phyloP scores from a whole-genome alignment of 2,888 invertebrate species.

The Sabatieria punctata region DNA sequence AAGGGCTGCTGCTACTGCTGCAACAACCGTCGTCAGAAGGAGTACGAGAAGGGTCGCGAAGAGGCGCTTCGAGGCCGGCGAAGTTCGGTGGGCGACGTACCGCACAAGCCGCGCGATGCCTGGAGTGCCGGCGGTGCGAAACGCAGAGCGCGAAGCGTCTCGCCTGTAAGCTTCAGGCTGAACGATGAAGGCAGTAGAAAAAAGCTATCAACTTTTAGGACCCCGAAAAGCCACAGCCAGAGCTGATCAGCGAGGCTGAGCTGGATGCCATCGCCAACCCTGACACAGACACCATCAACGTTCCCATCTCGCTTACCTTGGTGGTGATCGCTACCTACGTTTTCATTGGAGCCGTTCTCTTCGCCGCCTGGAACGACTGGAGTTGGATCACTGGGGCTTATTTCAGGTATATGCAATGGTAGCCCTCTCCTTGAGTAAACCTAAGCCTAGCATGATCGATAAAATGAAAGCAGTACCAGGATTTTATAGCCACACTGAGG shows the following conservation, averaged over 20 bases:
- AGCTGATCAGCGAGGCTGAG: background rate
- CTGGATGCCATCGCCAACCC: background rate
- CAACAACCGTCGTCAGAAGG: background rate
- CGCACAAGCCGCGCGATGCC: too few species aligned
- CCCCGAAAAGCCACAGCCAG: background rate
- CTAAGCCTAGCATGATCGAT: too few species aligned
- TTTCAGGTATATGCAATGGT: constrained; percentile 4
- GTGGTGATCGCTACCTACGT: constrained; percentile 11
- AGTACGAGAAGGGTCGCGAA: constrained; percentile 5
- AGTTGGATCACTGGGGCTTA: constrained; percentile 11
- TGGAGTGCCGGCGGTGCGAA: too few species aligned
- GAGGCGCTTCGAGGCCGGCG: background rate
- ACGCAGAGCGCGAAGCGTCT: too few species aligned
- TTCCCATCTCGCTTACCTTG: constrained; percentile 12
- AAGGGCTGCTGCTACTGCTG: constrained; percentile 8
- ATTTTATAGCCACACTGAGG: too few species aligned
- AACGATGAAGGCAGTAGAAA: background rate
- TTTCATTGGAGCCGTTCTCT: constrained; percentile 11
- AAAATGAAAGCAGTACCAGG: too few species aligned
- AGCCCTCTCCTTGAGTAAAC: background rate
- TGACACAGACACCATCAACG: constrained; percentile 10
- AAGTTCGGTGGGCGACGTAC: too few species aligned
- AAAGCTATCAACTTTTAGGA: background rate
- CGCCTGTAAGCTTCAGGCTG: too few species aligned
- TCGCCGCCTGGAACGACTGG: constrained; percentile 11